Conservation (phyloP, 2,888 invertebrate species). For the Corythucha ciliata region DNA sequence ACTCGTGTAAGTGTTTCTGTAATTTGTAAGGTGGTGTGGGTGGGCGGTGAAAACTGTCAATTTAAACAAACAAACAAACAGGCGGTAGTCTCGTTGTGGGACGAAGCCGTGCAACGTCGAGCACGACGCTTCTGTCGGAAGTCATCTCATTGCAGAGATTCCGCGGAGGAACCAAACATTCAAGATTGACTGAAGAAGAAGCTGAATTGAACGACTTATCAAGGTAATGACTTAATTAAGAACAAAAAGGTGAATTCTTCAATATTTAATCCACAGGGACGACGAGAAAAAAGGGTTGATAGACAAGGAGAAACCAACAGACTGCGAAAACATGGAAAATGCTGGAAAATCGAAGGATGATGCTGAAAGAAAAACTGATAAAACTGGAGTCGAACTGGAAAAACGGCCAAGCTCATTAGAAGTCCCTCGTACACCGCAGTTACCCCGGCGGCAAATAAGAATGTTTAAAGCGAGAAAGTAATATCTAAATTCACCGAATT, state of each 20-base stretch:
- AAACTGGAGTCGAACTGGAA: slow-evolving; percentile 18
- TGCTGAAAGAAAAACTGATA: slow-evolving; percentile 8
- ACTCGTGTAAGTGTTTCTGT: slow-evolving; percentile 49
- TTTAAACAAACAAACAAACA: background rate
- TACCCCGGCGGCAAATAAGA: slow-evolving; percentile 25
- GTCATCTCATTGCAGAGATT: slow-evolving; percentile 54
- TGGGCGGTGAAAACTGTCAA: too few species aligned
- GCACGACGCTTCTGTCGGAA: slow-evolving; percentile 68
- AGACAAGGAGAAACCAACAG: too few species aligned
- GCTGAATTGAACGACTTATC: slow-evolving; percentile 20
- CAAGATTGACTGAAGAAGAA: slow-evolving; percentile 31
- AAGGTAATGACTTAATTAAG: background rate
- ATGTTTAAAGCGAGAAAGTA: slow-evolving; percentile 26
- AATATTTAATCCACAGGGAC: background rate
- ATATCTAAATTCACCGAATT: background rate
- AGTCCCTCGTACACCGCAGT: slow-evolving; percentile 28
- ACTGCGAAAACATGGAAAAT: slow-evolving; percentile 10
- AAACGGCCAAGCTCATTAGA: slow-evolving; percentile 28
- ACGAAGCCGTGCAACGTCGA: slow-evolving; percentile 50
- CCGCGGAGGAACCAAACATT: slow-evolving; percentile 29
- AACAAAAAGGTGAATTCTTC: background rate
- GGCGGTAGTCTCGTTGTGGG: slow-evolving; percentile 29
- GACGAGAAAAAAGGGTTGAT: too few species aligned
- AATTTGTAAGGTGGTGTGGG: background rate
- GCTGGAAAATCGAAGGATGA: slow-evolving; percentile 9